These are phyloP conservation scores for Baronia brevicornis DNA, from an alignment of 2,888 invertebrate species.

Conservation along the genomic window DNA sequence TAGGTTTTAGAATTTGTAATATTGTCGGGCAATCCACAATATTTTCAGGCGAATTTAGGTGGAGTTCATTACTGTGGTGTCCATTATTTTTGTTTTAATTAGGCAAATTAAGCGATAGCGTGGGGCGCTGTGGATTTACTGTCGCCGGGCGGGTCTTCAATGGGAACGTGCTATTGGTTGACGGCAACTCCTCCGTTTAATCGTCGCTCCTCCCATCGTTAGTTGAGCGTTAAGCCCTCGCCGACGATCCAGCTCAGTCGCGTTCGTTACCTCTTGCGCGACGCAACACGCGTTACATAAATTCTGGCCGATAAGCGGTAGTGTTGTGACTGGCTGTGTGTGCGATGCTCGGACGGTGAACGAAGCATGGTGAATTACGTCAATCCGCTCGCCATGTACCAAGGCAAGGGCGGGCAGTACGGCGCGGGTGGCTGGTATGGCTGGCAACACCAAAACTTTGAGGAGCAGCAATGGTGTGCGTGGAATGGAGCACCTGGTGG, in stretches of 20 bases:
- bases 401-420: conserved; percentile 77
- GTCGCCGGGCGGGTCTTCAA: conserved; percentile 23
- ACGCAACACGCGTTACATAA: conserved; percentile 31
- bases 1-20: no score
- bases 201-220: conserved; percentile 23
- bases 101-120: conserved; percentile 60
- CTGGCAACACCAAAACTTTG: conserved; percentile 70
- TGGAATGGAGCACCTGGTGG: conserved; percentile 70
- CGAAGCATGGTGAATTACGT: conserved; percentile 84
- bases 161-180: conserved; percentile 41
- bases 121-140: conserved; percentile 23
- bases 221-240: conserved; percentile 20
- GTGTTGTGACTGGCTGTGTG: conserved; percentile 67
- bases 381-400: conserved; percentile 80
- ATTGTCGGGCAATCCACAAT: no score
- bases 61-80: conserved; percentile 46
- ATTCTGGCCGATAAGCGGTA: conserved; percentile 26
- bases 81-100: conserved; percentile 68
- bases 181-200: conserved; percentile 33
- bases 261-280: conserved; percentile 44
- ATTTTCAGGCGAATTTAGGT: conserved; percentile 22
- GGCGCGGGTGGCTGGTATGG: conserved; percentile 66
- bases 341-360: conserved; percentile 69
- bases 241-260: conserved; percentile 44
- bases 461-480: conserved; percentile 76